Evolutionary conservation across 2,888 invertebrate genomes (phyloP).

Genomic region (Masnerella sp.): DNA sequence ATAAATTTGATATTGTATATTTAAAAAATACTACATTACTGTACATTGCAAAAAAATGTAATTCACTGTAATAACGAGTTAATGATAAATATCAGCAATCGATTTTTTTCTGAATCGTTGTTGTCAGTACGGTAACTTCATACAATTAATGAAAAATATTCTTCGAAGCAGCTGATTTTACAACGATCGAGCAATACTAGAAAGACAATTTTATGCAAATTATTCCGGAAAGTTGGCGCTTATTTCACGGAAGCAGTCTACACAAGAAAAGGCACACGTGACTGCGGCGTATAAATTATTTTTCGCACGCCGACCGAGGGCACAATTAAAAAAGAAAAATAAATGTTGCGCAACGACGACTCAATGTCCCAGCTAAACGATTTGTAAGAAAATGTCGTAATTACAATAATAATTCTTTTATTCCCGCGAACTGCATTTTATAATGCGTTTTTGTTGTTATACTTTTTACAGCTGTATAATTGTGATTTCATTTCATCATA

Average conservation of each 20-base stretch:
- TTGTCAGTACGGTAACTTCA: no score
- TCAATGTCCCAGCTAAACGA: constrained; percentile 12
- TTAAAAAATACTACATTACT: no score
- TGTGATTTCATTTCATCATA: no score
- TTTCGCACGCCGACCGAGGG: constrained; percentile 24
- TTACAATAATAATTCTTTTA: constrained; percentile 28
- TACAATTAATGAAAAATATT: constrained; percentile 33
- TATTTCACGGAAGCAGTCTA: constrained; percentile 31
- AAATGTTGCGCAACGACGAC: constrained; percentile 20
- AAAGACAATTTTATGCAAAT: constrained; percentile 44
- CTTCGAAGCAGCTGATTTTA: constrained; percentile 24
- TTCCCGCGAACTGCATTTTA: constrained; percentile 14
- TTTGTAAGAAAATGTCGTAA: constrained; percentile 24
- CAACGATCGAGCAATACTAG: constrained; percentile 22
- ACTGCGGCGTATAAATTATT: constrained; percentile 21
- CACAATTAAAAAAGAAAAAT: constrained; percentile 34
- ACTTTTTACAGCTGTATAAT: no score
- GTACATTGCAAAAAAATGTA: no score
- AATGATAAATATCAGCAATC: no score
- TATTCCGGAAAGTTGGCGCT: constrained; percentile 32
- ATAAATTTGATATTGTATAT: no score
- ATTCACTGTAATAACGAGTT: no score
- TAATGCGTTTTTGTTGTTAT: constrained; percentile 13
- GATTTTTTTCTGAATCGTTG: no score
- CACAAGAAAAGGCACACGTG: constrained; percentile 22